Conservation (phyloP, 2,888 invertebrate genomes). For the Aethes cnicana region DNA sequence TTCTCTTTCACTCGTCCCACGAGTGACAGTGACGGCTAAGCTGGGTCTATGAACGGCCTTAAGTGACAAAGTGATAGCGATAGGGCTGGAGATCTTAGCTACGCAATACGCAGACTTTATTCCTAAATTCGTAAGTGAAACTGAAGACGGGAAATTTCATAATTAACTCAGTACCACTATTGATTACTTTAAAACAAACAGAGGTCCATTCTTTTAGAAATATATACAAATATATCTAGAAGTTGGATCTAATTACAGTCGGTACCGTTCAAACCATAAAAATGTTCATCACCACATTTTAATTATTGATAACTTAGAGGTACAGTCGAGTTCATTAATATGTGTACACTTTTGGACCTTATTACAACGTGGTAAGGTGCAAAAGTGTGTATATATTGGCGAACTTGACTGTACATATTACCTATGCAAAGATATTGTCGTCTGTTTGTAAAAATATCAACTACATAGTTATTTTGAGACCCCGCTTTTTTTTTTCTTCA, state of each 20-base stretch:
- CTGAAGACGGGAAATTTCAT: slow-evolving; percentile 7
- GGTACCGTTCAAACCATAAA: slow-evolving; percentile 7
- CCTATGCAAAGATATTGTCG: slow-evolving; percentile 18
- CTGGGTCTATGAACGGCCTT: too few species aligned
- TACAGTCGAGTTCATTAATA: too few species aligned
- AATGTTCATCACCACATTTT: background rate
- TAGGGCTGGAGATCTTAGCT: slow-evolving; percentile 1
- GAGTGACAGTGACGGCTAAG: too few species aligned
- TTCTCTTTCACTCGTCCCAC: too few species aligned
- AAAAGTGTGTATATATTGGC: too few species aligned
- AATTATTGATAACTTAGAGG: slow-evolving; percentile 1
- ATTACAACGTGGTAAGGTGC: too few species aligned
- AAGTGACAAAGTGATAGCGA: slow-evolving; percentile 10
- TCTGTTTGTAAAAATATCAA: slow-evolving; percentile 1
- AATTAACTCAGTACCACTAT: slow-evolving; percentile 2
- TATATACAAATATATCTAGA: slow-evolving; percentile 8
- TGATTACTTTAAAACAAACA: background rate
- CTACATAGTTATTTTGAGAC: slow-evolving; percentile 7
- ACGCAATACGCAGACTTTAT: slow-evolving; percentile 11
- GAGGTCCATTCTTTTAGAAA: slow-evolving; percentile 22
- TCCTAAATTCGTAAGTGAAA: slow-evolving; percentile 11
- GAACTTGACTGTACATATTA: too few species aligned
- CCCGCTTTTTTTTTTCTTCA: background rate
- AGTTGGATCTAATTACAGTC: slow-evolving; percentile 18
- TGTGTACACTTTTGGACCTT: too few species aligned